Base-by-base conservation (phyloP, 1,140 invertebrate genomes). In the Streblospio benedicti region DNA sequence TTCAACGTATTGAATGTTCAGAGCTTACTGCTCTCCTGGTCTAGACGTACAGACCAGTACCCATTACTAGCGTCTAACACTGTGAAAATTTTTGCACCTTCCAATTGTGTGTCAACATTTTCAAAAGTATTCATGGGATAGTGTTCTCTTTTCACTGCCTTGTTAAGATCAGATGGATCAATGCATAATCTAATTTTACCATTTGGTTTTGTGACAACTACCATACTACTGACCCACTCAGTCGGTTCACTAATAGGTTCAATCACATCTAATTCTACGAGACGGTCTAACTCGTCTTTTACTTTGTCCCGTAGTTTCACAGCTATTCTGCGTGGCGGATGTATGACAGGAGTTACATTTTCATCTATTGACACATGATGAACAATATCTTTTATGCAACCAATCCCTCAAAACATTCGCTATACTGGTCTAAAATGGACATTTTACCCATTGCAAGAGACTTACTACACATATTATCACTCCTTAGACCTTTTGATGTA, bases 121-220 rank as follows among this genome's bases (percentile, higher is more conserved):
- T n/a, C 43, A 28, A 31, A 62, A 1, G 65, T 66, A 28, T 53
- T 62, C 23, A 63, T 38, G 28, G 59, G 57, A 43, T 63, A 64
- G 32, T 66, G 61, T 53, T 62, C 55, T 25, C 76, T 57, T 63
- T 72, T 74, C 14, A 82, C 74, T 33, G 63, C 69, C 57, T 69
- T 71, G 69, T 83, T 83, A 51, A 83, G 67, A 52, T 79, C 71
- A 35, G 61, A 67, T 4, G 80, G 81, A 67, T 83, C 80, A 20
- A 83, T 57, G 65, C 80, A 82, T 31, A 83, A 69, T 53, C 80
- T 63, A 14, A 81, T 49, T 32, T 72, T 62, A 31, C 71, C 71
- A 63, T 77, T 70, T 28, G 65, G 61, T 73, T 81, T 81, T 56
- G 70, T 65, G n/a, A 79, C 74, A 18, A 80, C 65, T 1, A 78